Base-by-base conservation (phyloP, 2,113 vertebrate genomes). In the Eidolon helvum region DNA sequence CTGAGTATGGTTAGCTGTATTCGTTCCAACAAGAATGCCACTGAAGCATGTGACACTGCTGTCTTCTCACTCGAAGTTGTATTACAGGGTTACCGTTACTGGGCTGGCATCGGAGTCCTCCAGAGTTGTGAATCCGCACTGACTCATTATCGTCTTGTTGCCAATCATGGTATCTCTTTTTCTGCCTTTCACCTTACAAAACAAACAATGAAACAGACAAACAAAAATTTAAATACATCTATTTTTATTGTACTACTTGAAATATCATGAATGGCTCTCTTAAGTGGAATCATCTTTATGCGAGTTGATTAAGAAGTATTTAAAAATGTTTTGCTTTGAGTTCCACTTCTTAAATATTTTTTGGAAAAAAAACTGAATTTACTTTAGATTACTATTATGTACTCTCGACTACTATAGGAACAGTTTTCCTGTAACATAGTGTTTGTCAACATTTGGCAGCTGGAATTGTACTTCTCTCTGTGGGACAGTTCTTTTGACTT, bases 91-190 rank as follows among this genome's bases (percentile, higher is more conserved):
- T 99, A 99, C 98, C 98, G 99, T 6, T 99, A 99, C 98, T 99
- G 99, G 99, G 99, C 99, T 80, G 99, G 99, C 45, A 99, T 99
- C 28, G 99, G 99, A 48, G 99, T 99, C 91, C 99, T 99, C 72
- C 99, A 99, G 92, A 99, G 99, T 87, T 99, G 99, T 95, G 99
- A 99, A 98, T 99, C 99, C 30, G 99, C 99, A 0, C 98, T 99
- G 79, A 99, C 99, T 3, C 99, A 99, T 97, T 99, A 99, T 95
- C 99, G 99, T 30, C 99, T 99, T 4, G 99, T 99, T 78, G 99
- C 99, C 79, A 99, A 99, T 98, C 99, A 99, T 0, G 99, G 99
- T 99, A 98, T 98, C 80, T 82, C 4, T 35, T 9, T 93, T 74
- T 69, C 59, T 83, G 18, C 35, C 72, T 89, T 95, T 95, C n/a